These are phyloP conservation scores for Mormyrus hasselquistii DNA, from an alignment of 2,797 vertebrate genomes.

Conservation along the genomic window DNA sequence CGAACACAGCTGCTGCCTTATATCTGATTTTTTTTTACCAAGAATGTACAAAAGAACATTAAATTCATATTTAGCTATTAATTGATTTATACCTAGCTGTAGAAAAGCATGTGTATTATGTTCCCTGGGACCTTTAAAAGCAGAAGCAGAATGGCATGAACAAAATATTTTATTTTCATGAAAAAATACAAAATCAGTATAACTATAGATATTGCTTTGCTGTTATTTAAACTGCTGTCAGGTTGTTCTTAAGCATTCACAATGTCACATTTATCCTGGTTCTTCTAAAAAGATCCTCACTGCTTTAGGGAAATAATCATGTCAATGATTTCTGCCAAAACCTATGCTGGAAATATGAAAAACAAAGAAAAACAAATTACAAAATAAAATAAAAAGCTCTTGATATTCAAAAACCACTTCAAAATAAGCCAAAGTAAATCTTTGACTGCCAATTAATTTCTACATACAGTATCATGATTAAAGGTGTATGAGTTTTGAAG, in stretches of 20 bases:
- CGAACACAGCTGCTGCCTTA: background rate
- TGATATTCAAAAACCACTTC: background rate
- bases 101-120: background rate
- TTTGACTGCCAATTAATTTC: background rate
- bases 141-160: background rate
- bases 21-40: background rate
- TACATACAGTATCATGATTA: background rate
- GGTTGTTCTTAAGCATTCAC: background rate
- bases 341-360: background rate
- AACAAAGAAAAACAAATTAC: background rate
- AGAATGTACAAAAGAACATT: background rate
- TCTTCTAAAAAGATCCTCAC: background rate
- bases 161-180: constrained; percentile 3
- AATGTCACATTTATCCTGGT: background rate
- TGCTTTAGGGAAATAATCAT: background rate
- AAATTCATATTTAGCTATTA: constrained; percentile 20
- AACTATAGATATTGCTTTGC: background rate
- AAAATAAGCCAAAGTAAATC: background rate
- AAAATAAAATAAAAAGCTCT: background rate
- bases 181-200: background rate
- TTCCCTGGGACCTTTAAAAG: background rate
- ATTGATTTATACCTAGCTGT: constrained; percentile 16
- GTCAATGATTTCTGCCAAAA: background rate
- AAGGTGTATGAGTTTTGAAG: background rate
- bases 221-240: background rate